These are phyloP conservation scores for Koerneria pararmatus DNA, from an alignment of 2,888 invertebrate genomes.

Conservation along the genomic window DNA sequence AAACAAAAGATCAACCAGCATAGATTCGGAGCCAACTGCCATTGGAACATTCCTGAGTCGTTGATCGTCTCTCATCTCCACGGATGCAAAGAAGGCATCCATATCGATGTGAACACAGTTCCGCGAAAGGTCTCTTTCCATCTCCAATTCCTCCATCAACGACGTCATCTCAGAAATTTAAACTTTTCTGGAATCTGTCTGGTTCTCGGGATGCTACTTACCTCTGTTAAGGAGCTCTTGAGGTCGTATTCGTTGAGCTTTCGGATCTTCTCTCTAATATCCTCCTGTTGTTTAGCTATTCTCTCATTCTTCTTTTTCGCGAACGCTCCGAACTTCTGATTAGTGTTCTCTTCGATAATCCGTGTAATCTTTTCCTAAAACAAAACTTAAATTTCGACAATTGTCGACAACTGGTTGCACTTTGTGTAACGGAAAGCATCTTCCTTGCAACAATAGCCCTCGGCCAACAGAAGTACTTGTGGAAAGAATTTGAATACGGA, in stretches of 20 bases:
- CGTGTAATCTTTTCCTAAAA: conserved; percentile 44
- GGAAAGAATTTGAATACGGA: too few species aligned
- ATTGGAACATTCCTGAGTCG: conserved; percentile 64
- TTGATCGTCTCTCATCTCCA: conserved; percentile 65
- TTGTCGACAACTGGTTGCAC: background rate
- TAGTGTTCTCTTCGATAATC: conserved; percentile 63
- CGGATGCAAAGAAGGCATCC: conserved; percentile 69
- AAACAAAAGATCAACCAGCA: conserved; percentile 63
- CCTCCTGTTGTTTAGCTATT: conserved; percentile 62
- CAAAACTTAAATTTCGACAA: background rate
- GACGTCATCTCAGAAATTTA: conserved; percentile 62
- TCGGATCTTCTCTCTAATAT: conserved; percentile 30
- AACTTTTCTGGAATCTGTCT: background rate
- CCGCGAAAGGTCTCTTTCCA: conserved; percentile 61
- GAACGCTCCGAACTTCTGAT: conserved; percentile 66
- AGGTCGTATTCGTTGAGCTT: conserved; percentile 30
- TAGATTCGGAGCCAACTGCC: conserved; percentile 67
- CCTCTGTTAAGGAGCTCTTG: conserved; percentile 31
- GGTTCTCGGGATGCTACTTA: conserved; percentile 18
- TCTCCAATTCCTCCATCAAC: conserved; percentile 61
- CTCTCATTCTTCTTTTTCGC: conserved; percentile 64
- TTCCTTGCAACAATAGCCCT: background rate
- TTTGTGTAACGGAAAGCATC: background rate
- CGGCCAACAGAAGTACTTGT: conserved; percentile 39
- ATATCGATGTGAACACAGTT: conserved; percentile 64